phyloP scores from a whole-genome alignment of 2,888 invertebrate genomes.

The Sinopyrophorus schimmeli region DNA sequence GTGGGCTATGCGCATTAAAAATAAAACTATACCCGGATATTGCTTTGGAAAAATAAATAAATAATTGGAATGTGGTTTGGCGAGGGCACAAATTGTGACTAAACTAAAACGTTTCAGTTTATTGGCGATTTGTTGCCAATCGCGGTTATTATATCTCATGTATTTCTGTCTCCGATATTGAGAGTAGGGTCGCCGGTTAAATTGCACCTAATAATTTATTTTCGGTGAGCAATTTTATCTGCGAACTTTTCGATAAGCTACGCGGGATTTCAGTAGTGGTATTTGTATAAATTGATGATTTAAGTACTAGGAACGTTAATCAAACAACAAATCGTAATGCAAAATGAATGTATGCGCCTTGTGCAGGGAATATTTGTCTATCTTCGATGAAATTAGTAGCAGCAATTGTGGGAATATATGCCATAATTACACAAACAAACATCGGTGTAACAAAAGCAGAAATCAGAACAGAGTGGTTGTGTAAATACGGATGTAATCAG shows the following conservation, averaged over 20 bases:
- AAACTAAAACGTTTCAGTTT: conserved; percentile 18
- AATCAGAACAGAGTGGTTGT: conserved; percentile 33
- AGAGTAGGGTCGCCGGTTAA: conserved; percentile 7
- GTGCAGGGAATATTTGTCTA: too few species aligned
- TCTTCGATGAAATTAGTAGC: conserved; percentile 21
- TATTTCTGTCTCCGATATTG: conserved; percentile 16
- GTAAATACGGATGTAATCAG: conserved; percentile 38
- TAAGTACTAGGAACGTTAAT: too few species aligned
- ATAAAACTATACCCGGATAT: too few species aligned
- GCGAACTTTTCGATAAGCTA: too few species aligned
- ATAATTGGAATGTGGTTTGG: too few species aligned
- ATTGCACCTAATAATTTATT: conserved; percentile 19
- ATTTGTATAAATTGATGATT: too few species aligned
- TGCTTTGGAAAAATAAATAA: too few species aligned
- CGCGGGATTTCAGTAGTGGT: too few species aligned
- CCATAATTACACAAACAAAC: conserved; percentile 31
- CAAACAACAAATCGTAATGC: too few species aligned
- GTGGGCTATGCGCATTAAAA: too few species aligned
- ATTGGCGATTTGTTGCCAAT: conserved; percentile 22
- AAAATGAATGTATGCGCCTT: too few species aligned
- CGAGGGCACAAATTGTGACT: conserved; percentile 13
- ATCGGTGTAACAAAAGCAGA: conserved; percentile 29
- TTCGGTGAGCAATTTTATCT: conserved; percentile 13
- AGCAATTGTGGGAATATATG: conserved; percentile 13
- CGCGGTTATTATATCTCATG: conserved; percentile 19